Percentiles rank a stretch among this genome's conserved stretches.
phyloP scores from a whole-genome alignment of 2,797 vertebrate genomes.

The Pseudotriccus pelzelni region DNA sequence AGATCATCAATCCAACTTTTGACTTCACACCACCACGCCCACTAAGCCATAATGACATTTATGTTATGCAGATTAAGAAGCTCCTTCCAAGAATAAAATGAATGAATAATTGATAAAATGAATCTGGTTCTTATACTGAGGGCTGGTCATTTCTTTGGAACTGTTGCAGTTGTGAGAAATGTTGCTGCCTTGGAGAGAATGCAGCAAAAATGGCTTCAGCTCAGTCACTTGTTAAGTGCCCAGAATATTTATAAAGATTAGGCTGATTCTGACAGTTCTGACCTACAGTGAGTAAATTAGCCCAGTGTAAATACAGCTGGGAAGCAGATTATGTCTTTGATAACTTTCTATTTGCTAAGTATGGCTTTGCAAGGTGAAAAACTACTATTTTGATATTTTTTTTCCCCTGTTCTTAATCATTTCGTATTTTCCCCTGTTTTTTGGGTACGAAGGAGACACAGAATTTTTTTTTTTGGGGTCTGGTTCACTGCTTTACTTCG shows the following conservation, averaged over 20 bases:
- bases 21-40: background rate
- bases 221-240: background rate
- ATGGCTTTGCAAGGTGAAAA: background rate
- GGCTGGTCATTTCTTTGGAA: background rate
- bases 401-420: background rate
- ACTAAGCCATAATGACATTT: background rate
- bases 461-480: background rate
- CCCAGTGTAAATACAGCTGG: background rate
- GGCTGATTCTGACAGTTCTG: background rate
- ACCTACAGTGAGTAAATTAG: background rate
- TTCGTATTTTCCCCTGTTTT: background rate
- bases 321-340: background rate
- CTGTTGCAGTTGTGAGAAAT: background rate
- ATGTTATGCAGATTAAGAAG: background rate
- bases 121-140: background rate
- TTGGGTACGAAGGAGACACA: background rate
- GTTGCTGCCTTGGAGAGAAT: background rate
- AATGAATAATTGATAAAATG: background rate
- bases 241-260: background rate
- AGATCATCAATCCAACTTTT: background rate
- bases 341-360: background rate
- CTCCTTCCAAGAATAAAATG: background rate
- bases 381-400: background rate
- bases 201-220: background rate
- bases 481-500: background rate